These are phyloP conservation scores for Aphodius sticticus DNA, from an alignment of 2,888 invertebrate genomes.

Conservation along the genomic window DNA sequence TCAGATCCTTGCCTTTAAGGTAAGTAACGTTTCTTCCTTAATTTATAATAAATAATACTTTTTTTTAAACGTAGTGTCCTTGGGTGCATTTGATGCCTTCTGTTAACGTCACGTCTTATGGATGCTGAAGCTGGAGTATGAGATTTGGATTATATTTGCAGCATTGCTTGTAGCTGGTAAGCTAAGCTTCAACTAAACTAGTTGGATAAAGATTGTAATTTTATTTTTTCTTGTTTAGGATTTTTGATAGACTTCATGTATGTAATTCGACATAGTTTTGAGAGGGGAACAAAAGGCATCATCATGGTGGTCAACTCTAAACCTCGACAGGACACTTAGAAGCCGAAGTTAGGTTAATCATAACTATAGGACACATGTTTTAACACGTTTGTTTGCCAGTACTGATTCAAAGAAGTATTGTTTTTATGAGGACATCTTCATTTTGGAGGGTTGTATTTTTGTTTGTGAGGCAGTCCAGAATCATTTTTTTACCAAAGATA, in stretches of 20 bases:
- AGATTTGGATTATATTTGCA: slow-evolving; percentile 89
- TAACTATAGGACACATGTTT: too few relatives aligned
- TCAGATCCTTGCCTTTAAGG: slow-evolving; percentile 75
- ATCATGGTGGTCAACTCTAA: not conserved
- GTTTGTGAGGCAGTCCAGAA: too few relatives aligned
- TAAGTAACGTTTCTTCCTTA: slow-evolving; percentile 48
- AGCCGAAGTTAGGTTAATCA: not conserved
- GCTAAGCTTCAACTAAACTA: slow-evolving; percentile 39
- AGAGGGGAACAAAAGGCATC: slow-evolving; percentile 21
- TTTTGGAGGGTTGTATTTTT: too few relatives aligned
- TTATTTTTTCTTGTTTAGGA: slow-evolving; percentile 62
- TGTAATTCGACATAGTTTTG: slow-evolving; percentile 79
- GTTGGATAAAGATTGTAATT: not conserved
- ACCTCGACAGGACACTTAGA: not conserved
- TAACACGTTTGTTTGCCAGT: too few relatives aligned
- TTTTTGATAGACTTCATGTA: slow-evolving; percentile 87
- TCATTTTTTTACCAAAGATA: too few relatives aligned
- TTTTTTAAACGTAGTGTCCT: slow-evolving; percentile 71
- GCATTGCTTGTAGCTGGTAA: slow-evolving; percentile 85
- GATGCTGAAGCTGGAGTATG: slow-evolving; percentile 85
- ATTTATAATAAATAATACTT: slow-evolving; percentile 15
- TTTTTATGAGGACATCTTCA: too few relatives aligned
- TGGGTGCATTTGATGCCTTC: slow-evolving; percentile 83
- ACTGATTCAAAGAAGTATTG: too few relatives aligned
- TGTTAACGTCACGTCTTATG: slow-evolving; percentile 85